Conservation (phyloP, 2,888 invertebrate species). For the Eristalis intricaria region DNA sequence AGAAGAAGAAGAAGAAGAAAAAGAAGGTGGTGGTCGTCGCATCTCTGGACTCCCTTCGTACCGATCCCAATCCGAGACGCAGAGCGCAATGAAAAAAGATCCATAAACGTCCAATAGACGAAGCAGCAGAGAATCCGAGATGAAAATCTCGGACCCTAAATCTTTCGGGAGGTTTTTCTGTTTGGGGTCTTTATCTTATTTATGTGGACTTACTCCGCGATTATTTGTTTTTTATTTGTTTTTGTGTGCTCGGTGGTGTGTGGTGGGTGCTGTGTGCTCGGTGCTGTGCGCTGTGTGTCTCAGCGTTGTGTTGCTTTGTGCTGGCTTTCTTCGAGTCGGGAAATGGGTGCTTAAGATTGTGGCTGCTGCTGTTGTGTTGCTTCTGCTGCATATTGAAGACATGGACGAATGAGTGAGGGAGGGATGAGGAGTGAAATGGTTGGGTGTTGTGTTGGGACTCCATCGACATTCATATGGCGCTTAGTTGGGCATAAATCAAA, state of each 20-base stretch:
- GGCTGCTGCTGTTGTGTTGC: slow-evolving; percentile 37
- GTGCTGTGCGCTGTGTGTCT: background rate
- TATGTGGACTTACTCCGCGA: slow-evolving; percentile 68
- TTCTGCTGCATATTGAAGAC: slow-evolving; percentile 1
- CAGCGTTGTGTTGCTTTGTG: background rate
- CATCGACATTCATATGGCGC: slow-evolving; percentile 70
- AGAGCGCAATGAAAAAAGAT: slow-evolving; percentile 62
- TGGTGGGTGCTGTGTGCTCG: background rate
- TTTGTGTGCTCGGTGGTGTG: slow-evolving; percentile 19
- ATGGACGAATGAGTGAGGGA: no score
- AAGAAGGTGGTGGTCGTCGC: background rate
- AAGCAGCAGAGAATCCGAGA: slow-evolving; percentile 61
- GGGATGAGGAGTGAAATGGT: background rate
- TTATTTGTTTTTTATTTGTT: slow-evolving; percentile 56
- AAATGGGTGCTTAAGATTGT: slow-evolving; percentile 51
- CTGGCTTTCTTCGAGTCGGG: background rate
- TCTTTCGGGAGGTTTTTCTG: slow-evolving; percentile 59
- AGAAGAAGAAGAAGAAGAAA: background rate
- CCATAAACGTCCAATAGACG: slow-evolving; percentile 58
- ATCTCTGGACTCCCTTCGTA: background rate
- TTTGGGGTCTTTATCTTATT: slow-evolving; percentile 72
- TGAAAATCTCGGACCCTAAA: slow-evolving; percentile 69
- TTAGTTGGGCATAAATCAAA: slow-evolving; percentile 73
- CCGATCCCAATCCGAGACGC: slow-evolving; percentile 8
- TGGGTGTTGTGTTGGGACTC: slow-evolving; percentile 25